These are phyloP conservation scores for Coracias cyanogaster DNA, from an alignment of 2,797 vertebrate genomes.

Conservation along the genomic window DNA sequence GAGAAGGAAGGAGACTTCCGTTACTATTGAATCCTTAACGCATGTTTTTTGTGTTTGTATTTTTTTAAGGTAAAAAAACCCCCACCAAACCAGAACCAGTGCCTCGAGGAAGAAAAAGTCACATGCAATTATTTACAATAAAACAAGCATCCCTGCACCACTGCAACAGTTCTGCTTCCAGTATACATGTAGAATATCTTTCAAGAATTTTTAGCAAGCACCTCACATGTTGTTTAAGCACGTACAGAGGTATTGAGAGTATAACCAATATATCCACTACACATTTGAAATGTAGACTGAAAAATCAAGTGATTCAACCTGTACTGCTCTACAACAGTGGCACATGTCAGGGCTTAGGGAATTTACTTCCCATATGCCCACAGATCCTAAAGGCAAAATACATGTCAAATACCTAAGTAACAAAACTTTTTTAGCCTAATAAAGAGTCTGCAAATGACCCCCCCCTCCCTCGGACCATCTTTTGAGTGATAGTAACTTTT, in stretches of 20 bases:
- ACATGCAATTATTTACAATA: not conserved
- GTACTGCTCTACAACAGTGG: not conserved
- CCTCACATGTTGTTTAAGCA: not conserved
- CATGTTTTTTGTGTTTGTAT: not conserved
- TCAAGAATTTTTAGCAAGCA: not conserved
- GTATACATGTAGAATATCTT: not conserved
- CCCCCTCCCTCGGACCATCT: not conserved
- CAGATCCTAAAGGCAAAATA: not conserved
- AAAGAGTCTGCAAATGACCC: not conserved
- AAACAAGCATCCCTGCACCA: not conserved
- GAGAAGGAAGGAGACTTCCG: conserved; percentile 7
- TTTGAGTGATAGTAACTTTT: not conserved
- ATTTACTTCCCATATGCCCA: not conserved
- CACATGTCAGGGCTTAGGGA: not conserved
- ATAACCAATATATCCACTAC: not conserved
- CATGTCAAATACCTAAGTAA: not conserved
- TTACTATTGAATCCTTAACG: not conserved
- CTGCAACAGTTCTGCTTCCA: not conserved
- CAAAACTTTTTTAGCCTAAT: not conserved
- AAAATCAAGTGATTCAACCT: not conserved
- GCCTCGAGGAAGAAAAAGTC: not conserved
- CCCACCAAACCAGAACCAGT: not conserved
- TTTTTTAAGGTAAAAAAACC: not conserved
- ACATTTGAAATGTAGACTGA: not conserved
- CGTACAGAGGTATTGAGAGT: not conserved